Conservation (phyloP, 2,797 vertebrate species). For the Babyrousa celebensis region DNA sequence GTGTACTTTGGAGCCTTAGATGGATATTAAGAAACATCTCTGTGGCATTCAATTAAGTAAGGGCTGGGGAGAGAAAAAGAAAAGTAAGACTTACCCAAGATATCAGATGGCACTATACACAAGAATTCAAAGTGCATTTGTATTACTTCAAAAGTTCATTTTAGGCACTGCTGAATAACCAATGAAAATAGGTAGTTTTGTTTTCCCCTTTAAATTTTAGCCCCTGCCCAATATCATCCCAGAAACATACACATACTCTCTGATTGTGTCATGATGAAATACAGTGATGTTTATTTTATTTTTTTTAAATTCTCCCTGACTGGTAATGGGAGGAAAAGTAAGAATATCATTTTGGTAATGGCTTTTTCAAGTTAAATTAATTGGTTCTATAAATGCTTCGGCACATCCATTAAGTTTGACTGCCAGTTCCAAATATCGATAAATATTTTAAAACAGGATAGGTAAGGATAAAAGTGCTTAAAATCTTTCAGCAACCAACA, state of each 20-base stretch:
- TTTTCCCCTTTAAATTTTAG: constrained; percentile 90
- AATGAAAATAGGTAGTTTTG: constrained; percentile 91
- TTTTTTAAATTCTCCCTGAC: constrained; percentile 74
- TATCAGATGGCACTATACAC: constrained; percentile 74
- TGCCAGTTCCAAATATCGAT: constrained; percentile 79
- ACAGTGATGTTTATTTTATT: constrained; percentile 55
- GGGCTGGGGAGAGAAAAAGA: neutral
- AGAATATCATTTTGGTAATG: constrained; percentile 83
- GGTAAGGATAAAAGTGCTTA: constrained; percentile 83
- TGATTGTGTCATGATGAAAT: constrained; percentile 75
- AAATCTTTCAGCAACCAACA: constrained; percentile 76
- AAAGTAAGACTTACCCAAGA: constrained; percentile 74
- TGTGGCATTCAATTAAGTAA: constrained; percentile 71
- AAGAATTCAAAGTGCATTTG: constrained; percentile 83
- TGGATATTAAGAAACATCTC: constrained; percentile 39
- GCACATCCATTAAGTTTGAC: constrained; percentile 55
- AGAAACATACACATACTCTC: constrained; percentile 70
- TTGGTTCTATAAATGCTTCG: constrained; percentile 79
- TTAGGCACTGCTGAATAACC: constrained; percentile 78
- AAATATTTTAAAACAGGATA: constrained; percentile 81
- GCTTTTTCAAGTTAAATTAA: constrained; percentile 75
- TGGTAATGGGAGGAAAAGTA: constrained; percentile 74
- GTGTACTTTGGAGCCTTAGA: constrained; percentile 48
- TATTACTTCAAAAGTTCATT: constrained; percentile 73
- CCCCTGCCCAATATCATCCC: constrained; percentile 58